A percentile compares a stretch with the other conserved stretches of the same genome.
Conservation (phyloP, 2,888 invertebrate species). For the Kuschelorhynchus macadamiae region DNA sequence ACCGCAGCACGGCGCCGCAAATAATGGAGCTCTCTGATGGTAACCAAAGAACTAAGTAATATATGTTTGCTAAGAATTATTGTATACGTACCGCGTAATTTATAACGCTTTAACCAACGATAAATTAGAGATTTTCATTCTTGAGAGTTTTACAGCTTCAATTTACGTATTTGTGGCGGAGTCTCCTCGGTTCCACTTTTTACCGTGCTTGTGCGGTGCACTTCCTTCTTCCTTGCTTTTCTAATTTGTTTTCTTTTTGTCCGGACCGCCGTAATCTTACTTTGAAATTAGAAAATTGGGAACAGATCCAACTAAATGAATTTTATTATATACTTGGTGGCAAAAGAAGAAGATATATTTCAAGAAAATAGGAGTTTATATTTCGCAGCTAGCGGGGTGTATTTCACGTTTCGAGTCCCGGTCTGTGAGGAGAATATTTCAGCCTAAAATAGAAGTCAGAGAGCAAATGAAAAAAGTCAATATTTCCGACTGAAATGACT, state of each 20-base stretch:
- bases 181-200: slow-evolving; percentile 48
- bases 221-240: slow-evolving; percentile 45
- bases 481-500: no score
- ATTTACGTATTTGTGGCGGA: slow-evolving; percentile 48
- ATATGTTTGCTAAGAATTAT: slow-evolving; percentile 53
- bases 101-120: slow-evolving; percentile 52
- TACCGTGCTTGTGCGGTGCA: slow-evolving; percentile 46
- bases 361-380: neutral
- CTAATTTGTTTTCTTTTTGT: slow-evolving; percentile 47
- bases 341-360: neutral
- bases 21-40: slow-evolving; percentile 43
- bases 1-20: slow-evolving; percentile 47
- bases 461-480: no score
- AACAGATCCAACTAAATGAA: slow-evolving; percentile 49
- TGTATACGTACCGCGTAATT: slow-evolving; percentile 52
- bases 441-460: no score
- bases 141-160: slow-evolving; percentile 53
- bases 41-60: slow-evolving; percentile 51
- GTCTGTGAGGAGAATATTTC: no score
- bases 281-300: slow-evolving; percentile 51
- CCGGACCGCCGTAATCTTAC: slow-evolving; percentile 48
- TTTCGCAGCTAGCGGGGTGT: no score
- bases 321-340: slow-evolving; percentile 33
- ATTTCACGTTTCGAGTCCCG: no score
- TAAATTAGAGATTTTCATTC: slow-evolving; percentile 52